Conservation (phyloP, 92 coral and sea anemone genomes). For the Porites divaricata region DNA sequence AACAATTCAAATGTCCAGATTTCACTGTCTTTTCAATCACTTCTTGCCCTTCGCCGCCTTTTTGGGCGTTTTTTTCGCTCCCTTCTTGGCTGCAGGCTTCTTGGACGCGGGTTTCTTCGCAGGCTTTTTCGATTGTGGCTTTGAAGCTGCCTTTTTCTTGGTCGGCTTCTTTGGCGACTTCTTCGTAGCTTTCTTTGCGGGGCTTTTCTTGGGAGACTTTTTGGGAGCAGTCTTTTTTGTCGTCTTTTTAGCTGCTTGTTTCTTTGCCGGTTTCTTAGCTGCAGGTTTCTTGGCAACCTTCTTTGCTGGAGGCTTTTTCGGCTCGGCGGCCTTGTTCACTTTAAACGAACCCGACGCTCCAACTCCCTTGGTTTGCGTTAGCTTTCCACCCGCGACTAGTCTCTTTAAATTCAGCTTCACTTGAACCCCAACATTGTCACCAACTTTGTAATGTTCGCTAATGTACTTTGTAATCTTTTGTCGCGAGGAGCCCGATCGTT, state of each 20-base stretch:
- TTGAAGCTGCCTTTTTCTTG: conserved; percentile 1
- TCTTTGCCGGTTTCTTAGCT: conserved; percentile 63
- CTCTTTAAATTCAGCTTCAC: conserved; percentile 71
- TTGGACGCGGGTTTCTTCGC: too few species aligned
- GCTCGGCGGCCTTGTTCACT: conserved; percentile 46
- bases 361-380: conserved; percentile 77
- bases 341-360: conserved; percentile 99
- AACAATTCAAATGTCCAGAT: conserved; percentile 3
- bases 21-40: not conserved
- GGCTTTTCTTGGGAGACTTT: conserved; percentile 17
- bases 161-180: conserved; percentile 38
- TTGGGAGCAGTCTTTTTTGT: conserved; percentile 50
- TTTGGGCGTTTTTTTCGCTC: conserved; percentile 47
- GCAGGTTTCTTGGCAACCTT: conserved; percentile 51
- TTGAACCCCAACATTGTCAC: conserved; percentile 62
- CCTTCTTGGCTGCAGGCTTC: not conserved
- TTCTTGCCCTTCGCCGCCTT: conserved; percentile 35
- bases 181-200: conserved; percentile 46
- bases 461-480: conserved; percentile 84
- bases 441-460: conserved; percentile 77
- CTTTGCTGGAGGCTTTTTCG: conserved; percentile 49
- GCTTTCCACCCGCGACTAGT: conserved; percentile 50
- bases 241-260: conserved; percentile 42
- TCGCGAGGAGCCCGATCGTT: conserved; percentile 90
- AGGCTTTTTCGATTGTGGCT: too few species aligned